Evolutionary conservation across 2,888 invertebrate genomes (phyloP), one percentile per base, ranked within the genome.

Genomic region (Nomada flava): DNA sequence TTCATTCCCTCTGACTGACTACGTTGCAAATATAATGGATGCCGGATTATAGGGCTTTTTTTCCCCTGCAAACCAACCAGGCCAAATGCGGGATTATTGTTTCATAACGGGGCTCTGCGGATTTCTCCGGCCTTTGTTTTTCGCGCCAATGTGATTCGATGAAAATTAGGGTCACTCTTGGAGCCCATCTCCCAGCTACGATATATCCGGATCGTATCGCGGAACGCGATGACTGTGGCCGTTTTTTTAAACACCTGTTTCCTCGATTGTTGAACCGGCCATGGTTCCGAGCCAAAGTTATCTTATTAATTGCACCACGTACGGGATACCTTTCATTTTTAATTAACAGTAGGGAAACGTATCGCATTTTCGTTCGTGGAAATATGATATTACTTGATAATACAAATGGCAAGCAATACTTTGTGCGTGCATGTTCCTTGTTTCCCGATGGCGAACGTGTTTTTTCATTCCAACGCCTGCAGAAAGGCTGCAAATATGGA

Each of bases 11-110:
- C 76, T 73, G 82, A 71, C 75, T 67, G 86, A 63, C 82, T 83
- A 79, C 80, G 75, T 77, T 71, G 71, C 78, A 76, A 83, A 77
- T 83, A 87, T 87, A 79, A 87, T 85, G 77, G 87, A 74, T 77
- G 81, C 74, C 65, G 86, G 81, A 85, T 87, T 87, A 87, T 79
- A 83, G 85, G 79, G 76, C 75, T 81, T 75, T 83, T 82, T 79
- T 59, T 64, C 50, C 10, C 59, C 47, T 62, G 60, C 67, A 53
- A 60, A 42, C 69, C 57, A 18, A 63, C 69, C 47, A 36, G 55
- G 65, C 70, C 79, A 82, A 65, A 86, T 75, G 78, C 73, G 69
- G 76, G 82, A 86, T 86, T 86, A 86, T 86, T 84, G 87, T 87
- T 84, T 87, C 82, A 80, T 82, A 85, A 85, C 79, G 64, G 65